Evolutionary conservation across 2,888 invertebrate genomes (phyloP), one percentile per base, ranked within the genome.

Genomic region (Drepana falcataria): DNA sequence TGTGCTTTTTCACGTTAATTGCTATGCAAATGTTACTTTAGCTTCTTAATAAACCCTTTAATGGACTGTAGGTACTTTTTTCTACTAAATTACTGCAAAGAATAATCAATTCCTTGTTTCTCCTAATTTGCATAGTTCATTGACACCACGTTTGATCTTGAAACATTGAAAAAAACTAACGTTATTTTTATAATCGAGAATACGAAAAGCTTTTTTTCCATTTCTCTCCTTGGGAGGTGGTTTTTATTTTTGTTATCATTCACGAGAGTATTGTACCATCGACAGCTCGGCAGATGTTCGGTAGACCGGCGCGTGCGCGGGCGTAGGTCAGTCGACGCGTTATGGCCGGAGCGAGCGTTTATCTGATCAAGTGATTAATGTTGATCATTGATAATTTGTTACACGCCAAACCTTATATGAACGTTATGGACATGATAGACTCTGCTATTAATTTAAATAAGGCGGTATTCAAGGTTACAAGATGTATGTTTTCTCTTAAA

Each of bases 191-290:
- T 61, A 61, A 61, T 61, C 61, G 64, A 55, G 59, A 66, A 56
- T 57, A 61, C 53, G 54, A 55, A 54, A 57, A 55, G 57, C 60
- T 64, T 69, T 76, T 79, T 75, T 73, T 74, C 71, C 61, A 69
- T 74, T 74, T 81, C 71, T 65, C 81, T 72, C 73, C 82, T 78
- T 81, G 83, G 81, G 85, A 80, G 83, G 77, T 75, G 71, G 48
- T 78, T 80, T 82, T 87, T 87, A 87, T 89, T 89, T 89, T 85
- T 64, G 86, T 86, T 87, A 87, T 84, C 83, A 86, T 82, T 81
- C 54, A 69, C 77, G 75, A 72, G 75, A 69, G 77, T 81, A 81
- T 81, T 79, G 76, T 77, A 69, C 70, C 63, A 68, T 74, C 70
- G 74, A 65, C 72, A 67, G 59, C 61, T 71, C 75, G 71, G 72